Evolutionary conservation across 1,140 invertebrate genomes (phyloP).

Genomic region (Pseudomyrmex pallidus): DNA sequence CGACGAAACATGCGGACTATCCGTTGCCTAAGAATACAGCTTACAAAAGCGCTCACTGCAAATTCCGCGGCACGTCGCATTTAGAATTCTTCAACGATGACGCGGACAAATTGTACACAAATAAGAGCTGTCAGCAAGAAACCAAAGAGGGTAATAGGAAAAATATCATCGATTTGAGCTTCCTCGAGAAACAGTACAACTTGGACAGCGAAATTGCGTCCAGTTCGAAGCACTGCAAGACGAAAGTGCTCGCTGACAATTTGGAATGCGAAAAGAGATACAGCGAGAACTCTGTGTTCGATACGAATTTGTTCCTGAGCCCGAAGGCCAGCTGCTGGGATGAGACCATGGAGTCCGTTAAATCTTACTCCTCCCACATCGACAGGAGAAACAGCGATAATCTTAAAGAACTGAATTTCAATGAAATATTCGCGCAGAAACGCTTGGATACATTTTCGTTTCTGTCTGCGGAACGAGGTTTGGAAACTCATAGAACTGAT

Average conservation of each 20-base stretch:
- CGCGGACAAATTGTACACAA: constrained; percentile 43
- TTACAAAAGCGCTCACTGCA: constrained; percentile 28
- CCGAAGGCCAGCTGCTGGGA: neutral
- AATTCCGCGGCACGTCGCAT: constrained; percentile 1
- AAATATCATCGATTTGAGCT: constrained; percentile 7
- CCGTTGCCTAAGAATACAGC: neutral
- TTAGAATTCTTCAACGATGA: constrained; percentile 42
- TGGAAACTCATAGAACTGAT: neutral
- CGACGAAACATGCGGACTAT: constrained; percentile 3
- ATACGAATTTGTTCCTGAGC: constrained; percentile 13
- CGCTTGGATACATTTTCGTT: constrained; percentile 4
- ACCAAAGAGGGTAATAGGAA: neutral
- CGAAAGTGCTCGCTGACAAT: constrained; percentile 18
- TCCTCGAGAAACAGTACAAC: constrained; percentile 37
- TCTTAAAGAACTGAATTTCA: constrained; percentile 23
- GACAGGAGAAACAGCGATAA: constrained; percentile 7
- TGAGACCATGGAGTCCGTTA: constrained; percentile 45
- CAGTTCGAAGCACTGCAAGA: constrained; percentile 12
- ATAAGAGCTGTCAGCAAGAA: constrained; percentile 52
- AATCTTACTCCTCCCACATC: constrained; percentile 45
- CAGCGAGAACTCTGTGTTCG: constrained; percentile 16
- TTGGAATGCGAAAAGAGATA: constrained; percentile 16
- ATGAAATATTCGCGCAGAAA: constrained; percentile 35
- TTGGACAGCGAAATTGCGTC: neutral
- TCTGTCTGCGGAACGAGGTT: neutral